phyloP scores from a whole-genome alignment of 2,797 vertebrate genomes.

The Rhinatrema bivittatum region DNA sequence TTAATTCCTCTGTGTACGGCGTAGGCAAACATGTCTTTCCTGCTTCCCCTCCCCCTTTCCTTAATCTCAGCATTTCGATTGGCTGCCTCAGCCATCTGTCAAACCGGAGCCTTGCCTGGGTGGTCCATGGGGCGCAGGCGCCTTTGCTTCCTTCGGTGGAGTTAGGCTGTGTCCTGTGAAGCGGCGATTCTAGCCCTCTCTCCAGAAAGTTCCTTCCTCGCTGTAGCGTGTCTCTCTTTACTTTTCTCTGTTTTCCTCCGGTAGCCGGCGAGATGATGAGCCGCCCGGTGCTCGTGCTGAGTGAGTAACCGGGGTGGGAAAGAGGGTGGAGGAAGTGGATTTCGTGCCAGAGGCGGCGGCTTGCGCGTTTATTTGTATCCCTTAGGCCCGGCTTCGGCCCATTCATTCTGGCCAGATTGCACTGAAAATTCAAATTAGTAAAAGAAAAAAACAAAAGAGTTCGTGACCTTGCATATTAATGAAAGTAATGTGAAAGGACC shows the following conservation, averaged over 20 bases:
- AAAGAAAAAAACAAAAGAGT: too few species aligned
- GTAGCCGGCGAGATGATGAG: constrained; percentile 68
- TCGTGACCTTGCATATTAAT: too few species aligned
- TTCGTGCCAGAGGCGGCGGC: constrained; percentile 14
- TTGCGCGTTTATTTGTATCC: not conserved
- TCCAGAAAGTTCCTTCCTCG: constrained; percentile 68
- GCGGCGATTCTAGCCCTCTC: constrained; percentile 14
- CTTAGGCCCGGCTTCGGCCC: not conserved
- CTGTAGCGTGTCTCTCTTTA: constrained; percentile 1
- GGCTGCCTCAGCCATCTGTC: too few species aligned
- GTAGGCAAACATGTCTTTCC: too few species aligned
- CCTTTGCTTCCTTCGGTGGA: too few species aligned
- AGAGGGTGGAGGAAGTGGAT: not conserved
- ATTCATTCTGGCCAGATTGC: not conserved
- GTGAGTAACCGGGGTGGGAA: constrained; percentile 52
- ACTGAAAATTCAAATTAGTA: too few species aligned
- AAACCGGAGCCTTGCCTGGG: too few species aligned
- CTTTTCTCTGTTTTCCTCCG: not conserved
- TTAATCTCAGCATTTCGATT: too few species aligned
- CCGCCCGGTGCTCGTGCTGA: constrained; percentile 80
- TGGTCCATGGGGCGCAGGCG: too few species aligned
- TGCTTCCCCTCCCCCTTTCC: too few species aligned
- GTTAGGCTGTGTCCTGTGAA: not conserved
- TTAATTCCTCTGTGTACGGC: too few species aligned
- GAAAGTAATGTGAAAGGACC: too few species aligned